Percentiles rank a stretch among this genome's conserved stretches.
phyloP scores from a whole-genome alignment of 2,797 vertebrate genomes.

The Philypnodon macrostomus region DNA sequence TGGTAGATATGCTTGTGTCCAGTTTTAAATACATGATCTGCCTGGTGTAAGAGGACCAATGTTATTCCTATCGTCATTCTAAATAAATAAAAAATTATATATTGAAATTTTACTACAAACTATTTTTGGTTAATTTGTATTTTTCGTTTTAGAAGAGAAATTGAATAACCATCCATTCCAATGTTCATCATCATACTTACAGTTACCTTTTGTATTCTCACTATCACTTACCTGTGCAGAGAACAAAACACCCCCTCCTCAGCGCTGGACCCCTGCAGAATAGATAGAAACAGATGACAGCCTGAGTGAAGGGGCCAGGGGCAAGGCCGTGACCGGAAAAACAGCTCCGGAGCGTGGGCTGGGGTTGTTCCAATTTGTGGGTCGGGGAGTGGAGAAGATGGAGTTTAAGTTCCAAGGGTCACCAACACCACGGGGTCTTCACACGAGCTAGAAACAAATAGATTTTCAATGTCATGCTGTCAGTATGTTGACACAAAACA shows the following conservation, averaged over 20 bases:
- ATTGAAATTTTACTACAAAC: too few species aligned
- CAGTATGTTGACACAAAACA: slow-evolving; percentile 46
- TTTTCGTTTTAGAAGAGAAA: too few species aligned
- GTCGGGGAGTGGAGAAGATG: slow-evolving; percentile 40
- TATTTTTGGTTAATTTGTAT: too few species aligned
- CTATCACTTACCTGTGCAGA: neutral
- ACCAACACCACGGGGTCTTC: slow-evolving; percentile 10
- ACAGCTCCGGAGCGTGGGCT: neutral
- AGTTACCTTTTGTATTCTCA: too few species aligned
- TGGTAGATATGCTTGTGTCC: too few species aligned
- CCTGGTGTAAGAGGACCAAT: too few species aligned
- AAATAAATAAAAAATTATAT: too few species aligned
- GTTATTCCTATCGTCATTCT: too few species aligned
- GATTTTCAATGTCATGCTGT: slow-evolving; percentile 71
- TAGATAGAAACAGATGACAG: slow-evolving; percentile 56
- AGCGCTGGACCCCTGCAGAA: slow-evolving; percentile 29
- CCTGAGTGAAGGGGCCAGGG: slow-evolving; percentile 39
- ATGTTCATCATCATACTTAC: too few species aligned
- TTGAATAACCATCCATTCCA: too few species aligned
- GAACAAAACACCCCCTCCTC: slow-evolving; percentile 17
- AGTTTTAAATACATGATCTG: too few species aligned
- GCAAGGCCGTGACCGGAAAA: slow-evolving; percentile 42
- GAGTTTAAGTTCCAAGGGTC: slow-evolving; percentile 36
- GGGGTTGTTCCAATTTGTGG: slow-evolving; percentile 42
- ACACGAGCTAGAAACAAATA: slow-evolving; percentile 62